Evolutionary conservation across 2,113 vertebrate genomes (phyloP), one percentile per base, ranked within the genome.

Genomic region (Emydocephalus ijimae): DNA sequence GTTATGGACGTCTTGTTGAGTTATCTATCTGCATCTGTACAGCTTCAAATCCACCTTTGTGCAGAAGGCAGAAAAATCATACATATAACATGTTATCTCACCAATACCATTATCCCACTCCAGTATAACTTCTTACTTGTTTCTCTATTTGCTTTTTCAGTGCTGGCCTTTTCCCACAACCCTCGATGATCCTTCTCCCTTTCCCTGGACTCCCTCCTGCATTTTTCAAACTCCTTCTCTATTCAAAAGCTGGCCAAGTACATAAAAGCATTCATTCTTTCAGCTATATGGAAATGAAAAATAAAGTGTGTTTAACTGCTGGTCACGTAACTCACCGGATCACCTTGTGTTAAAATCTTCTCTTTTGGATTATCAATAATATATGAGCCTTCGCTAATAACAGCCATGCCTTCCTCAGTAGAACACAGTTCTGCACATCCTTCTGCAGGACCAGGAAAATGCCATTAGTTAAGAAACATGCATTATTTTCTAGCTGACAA

Each of bases 371-470:
- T 96, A 91, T 98, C 98, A 2, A 99, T 97, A 94, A 98, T 93
- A 81, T 98, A 94, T 92, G 96, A 95, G 50, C 98, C 98, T 43
- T 98, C 97, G 9, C 94, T 55, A 39, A 98, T 98, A 96, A 97
- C 96, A 94, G 50, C 94, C 95, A 97, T 91, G 48, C 94, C 96
- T 54, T 96, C 95, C 56, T 96, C 93, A 90, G 95, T 95, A 3
- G 94, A 97, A 3, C 86, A 94, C 59, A 98, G 89, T 56, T 97
- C 97, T 4, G 94, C n/a, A 55, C 98, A 99, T 57, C 98, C 98
- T 94, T 98, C 98, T 99, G 96, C 8, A 90, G 20, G 15, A 21
- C 45, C 69, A 74, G 34, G 81, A 57, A 94, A 48, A 96, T 18
- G 91, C 5, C 85, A 1, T n/a, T 10, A 52, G 34, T 92, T 88